phyloP scores from a whole-genome alignment of 2,888 invertebrate genomes.

The Calliphora vomitoria region DNA sequence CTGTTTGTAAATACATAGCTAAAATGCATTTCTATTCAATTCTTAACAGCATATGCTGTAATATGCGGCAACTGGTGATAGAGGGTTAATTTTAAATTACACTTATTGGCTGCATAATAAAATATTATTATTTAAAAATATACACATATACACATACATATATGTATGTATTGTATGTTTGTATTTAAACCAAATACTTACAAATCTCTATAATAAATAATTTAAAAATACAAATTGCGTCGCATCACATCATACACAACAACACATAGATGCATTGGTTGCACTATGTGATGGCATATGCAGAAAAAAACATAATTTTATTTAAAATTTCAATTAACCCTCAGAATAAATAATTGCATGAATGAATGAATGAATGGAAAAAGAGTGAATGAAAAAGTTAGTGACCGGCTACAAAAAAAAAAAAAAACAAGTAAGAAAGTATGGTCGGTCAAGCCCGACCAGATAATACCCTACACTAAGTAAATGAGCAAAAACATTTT shows the following conservation, averaged over 20 bases:
- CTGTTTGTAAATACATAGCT: too few species aligned
- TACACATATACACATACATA: not conserved
- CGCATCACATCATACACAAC: not conserved
- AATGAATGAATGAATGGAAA: not conserved
- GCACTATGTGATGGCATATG: not conserved
- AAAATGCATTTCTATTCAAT: too few species aligned
- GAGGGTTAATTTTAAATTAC: constrained; percentile 9
- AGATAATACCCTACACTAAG: too few species aligned
- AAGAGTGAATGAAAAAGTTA: not conserved
- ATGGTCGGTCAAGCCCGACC: too few species aligned
- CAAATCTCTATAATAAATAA: constrained; percentile 37
- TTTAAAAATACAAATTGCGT: constrained; percentile 27
- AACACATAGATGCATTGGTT: not conserved
- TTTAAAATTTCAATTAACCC: constrained; percentile 41
- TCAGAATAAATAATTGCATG: not conserved
- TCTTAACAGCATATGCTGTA: too few species aligned
- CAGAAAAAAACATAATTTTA: constrained; percentile 31
- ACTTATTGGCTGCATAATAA: constrained; percentile 19
- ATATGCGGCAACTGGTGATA: not conserved
- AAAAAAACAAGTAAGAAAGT: too few species aligned
- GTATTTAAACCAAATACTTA: constrained; percentile 13
- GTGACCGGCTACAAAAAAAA: not conserved
- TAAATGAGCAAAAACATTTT: too few species aligned
- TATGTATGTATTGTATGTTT: too few species aligned
- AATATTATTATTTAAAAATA: constrained; percentile 20